Conservation (phyloP, 2,113 vertebrate species). For the Carassius carassius region DNA sequence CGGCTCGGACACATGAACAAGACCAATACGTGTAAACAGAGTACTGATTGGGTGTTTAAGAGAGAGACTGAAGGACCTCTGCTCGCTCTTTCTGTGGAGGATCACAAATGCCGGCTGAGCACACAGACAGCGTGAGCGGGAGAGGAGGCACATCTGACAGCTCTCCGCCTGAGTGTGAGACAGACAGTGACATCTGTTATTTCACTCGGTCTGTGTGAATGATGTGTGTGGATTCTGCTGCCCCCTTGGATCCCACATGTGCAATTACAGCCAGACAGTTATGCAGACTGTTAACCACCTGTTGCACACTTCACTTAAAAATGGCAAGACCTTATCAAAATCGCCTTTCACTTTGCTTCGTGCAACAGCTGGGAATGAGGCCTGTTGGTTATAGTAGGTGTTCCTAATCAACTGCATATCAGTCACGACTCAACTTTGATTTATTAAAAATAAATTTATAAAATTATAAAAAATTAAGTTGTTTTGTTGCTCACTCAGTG, state of each 20-base stretch:
- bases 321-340: neutral
- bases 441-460: no score
- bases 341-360: neutral
- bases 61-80: neutral
- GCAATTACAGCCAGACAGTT: neutral
- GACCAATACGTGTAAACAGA: neutral
- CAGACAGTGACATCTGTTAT: neutral
- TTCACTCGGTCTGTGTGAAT: neutral
- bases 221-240: neutral
- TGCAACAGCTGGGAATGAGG: neutral
- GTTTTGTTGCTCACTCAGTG: neutral
- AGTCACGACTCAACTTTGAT: neutral
- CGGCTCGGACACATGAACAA: neutral
- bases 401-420: neutral
- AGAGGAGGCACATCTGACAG: neutral
- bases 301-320: neutral
- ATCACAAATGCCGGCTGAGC: neutral
- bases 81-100: neutral
- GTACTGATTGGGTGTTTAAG: neutral
- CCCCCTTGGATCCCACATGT: slow-evolving; percentile 2
- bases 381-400: neutral
- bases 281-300: neutral
- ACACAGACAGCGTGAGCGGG: neutral
- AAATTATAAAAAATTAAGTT: no score
- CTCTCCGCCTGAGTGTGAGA: slow-evolving; percentile 4